Percentiles rank a stretch among this genome's conserved stretches.
Conservation (phyloP, 1,140 invertebrate genomes). For the Lepidurus apus region DNA sequence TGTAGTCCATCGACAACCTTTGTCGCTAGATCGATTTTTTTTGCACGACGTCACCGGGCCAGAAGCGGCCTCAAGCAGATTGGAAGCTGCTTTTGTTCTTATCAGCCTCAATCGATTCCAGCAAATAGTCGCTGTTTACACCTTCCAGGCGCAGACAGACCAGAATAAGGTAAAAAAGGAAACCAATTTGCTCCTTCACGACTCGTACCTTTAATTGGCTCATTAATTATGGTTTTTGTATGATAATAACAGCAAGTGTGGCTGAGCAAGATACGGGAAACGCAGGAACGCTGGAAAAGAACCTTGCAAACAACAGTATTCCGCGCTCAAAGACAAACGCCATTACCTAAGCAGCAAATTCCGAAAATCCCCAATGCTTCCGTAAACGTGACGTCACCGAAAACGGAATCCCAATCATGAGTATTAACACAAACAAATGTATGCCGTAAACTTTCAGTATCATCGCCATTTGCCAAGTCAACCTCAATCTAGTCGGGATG, state of each 20-base stretch:
- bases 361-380: conserved; percentile 5
- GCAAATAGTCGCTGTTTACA: conserved; percentile 54
- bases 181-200: not conserved
- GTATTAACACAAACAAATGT: not conserved
- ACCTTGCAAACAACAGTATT: conserved; percentile 51
- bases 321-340: conserved; percentile 37
- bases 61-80: conserved; percentile 51
- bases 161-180: conserved; percentile 49
- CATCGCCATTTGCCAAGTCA: not conserved
- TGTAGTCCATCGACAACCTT: conserved; percentile 60
- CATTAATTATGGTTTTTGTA: conserved; percentile 19
- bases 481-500: not conserved
- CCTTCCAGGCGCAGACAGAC: conserved; percentile 52
- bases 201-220: conserved; percentile 22
- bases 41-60: conserved; percentile 57
- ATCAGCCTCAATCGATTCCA: conserved; percentile 57
- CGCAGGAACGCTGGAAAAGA: conserved; percentile 53
- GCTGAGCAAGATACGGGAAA: conserved; percentile 50
- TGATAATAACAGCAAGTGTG: conserved; percentile 47
- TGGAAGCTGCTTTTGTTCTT: conserved; percentile 55
- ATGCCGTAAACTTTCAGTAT: not conserved
- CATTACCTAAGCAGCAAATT: conserved; percentile 21
- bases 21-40: conserved; percentile 60
- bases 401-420: not conserved
- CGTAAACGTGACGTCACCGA: not conserved